Evolutionary conservation across 2,113 vertebrate genomes (phyloP), one percentile per base, ranked within the genome.

Genomic region (Sisor rabdophorus): DNA sequence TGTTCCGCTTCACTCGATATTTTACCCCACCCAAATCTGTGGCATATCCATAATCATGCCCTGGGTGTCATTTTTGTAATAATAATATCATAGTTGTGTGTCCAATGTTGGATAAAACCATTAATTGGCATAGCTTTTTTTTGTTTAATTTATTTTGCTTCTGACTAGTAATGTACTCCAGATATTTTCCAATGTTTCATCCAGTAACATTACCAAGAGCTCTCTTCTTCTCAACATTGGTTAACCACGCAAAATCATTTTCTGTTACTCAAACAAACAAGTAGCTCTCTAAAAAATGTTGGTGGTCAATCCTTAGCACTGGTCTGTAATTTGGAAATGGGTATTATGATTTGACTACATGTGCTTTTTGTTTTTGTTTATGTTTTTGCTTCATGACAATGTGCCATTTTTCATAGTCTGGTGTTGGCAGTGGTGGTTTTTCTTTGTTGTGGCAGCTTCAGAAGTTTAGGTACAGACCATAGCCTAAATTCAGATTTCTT

Each of bases 381-480:
- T 79, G 72, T 80, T 75, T 44, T 75, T 75, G 44, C 58, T 55
- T 80, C 54, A 71, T 70, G 68, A 70, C 59, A 71, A 28, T 69
- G 22, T 79, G 79, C 71, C 52, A 61, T 80, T 82, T 69, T 77
- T 81, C 79, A 61, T 67, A 75, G 73, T 54, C 75, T 63, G 79
- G 63, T 79, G 55, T 28, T 63, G 13, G 72, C 32, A n/a, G 20
- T 59, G 79, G 75, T 79, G 59, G 32, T 26, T 48, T 50, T 52
- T 24, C 83, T 85, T 80, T 85, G 80, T 79, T 81, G 63, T 75
- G 81, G 79, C 55, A 17, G 30, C 76, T 77, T 83, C 79, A 86
- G 73, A 82, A 54, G 68, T 58, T 72, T 55, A 70, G 63, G 75
- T 67, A 50, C 40, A 67, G 69, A 26, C 32, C 9, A 70, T 72